Evolutionary conservation across 1,140 invertebrate species (phyloP), one percentile per base, ranked within the genome.

Genomic region (Condylostylus longicornis): DNA sequence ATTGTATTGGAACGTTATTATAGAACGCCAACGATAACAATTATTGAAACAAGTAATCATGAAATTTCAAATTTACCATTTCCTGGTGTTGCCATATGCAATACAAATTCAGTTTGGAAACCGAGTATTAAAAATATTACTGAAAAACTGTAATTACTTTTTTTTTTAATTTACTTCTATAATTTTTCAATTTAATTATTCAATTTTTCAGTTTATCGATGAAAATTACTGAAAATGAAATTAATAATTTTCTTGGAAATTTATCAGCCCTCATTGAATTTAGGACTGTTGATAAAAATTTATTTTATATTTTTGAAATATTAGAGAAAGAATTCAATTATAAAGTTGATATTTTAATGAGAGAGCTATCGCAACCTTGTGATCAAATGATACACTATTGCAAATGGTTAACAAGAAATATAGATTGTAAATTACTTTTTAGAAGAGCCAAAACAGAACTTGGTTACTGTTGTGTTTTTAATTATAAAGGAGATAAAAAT

Each of bases 401-500:
- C 22, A 17, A 33, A 10, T 61, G 58, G 56, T 23, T 58, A 6
- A 54, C 52, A 3, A 40, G 53, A 9, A 32, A 44, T 12, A 38
- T 51, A 29, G 43, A 56, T 27, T 61, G 56, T 29, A 38, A 30
- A 8, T 49, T 53, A 28, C 46, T 61, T 8, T 61, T 61, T 37
- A 50, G 49, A 30, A 37, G 45, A 0, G 44, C 51, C 4, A 57
- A 53, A 25, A 41, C 50, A 7, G 46, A 33, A 2, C 50, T 55
- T 17, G 58, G 58, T 7, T 57, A 51, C 18, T 61, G 58, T 25
- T 61, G 58, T 21, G 39, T 49, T 5, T 61, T 61, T 27, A 61
- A 60, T 35, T 61, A 56, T 15, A 33, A 37, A 33, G 28, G n/a
- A n/a, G n/a, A n/a, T n/a, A n/a, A n/a, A n/a, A n/a, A n/a, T n/a